Conservation (phyloP, 2,113 vertebrate genomes). For the Paramisgurnus dabryanus region DNA sequence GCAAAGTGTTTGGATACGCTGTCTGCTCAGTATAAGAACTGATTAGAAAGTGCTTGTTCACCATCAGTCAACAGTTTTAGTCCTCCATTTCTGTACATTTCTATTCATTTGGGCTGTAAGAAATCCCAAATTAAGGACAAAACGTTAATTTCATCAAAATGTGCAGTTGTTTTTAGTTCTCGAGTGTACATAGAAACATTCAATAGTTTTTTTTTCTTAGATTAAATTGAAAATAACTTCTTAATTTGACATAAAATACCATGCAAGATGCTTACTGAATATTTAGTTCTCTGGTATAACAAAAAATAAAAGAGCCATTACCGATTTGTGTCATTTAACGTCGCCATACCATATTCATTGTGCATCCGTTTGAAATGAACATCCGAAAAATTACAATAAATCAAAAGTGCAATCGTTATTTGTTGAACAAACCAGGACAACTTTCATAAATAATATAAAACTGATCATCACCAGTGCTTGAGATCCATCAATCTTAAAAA, state of each 20-base stretch:
- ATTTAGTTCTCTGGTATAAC: slow-evolving; percentile 49
- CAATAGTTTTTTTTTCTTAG: slow-evolving; percentile 54
- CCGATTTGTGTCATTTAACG: slow-evolving; percentile 26
- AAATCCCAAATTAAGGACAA: slow-evolving; percentile 53
- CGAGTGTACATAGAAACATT: slow-evolving; percentile 67
- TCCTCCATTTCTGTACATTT: slow-evolving; percentile 45
- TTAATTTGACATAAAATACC: slow-evolving; percentile 52
- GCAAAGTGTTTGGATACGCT: slow-evolving; percentile 75
- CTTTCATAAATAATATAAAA: slow-evolving; percentile 59
- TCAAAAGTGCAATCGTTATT: slow-evolving; percentile 73
- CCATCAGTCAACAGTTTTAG: slow-evolving; percentile 57
- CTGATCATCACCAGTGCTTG: slow-evolving; percentile 56
- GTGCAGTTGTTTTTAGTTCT: slow-evolving; percentile 57
- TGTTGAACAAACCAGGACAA: slow-evolving; percentile 59
- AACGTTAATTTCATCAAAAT: slow-evolving; percentile 30
- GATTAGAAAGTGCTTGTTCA: slow-evolving; percentile 69
- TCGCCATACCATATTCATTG: slow-evolving; percentile 46
- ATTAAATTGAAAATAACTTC: slow-evolving; percentile 43
- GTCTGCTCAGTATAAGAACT: slow-evolving; percentile 70
- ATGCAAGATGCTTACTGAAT: slow-evolving; percentile 68
- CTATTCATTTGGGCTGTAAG: slow-evolving; percentile 50
- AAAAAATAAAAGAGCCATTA: slow-evolving; percentile 52
- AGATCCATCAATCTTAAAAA: slow-evolving; percentile 49
- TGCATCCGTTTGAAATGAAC: slow-evolving; percentile 57
- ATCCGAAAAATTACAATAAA: slow-evolving; percentile 56